These are phyloP conservation scores for Dicyrtomina minuta DNA, from an alignment of 2,888 invertebrate species.

Conservation along the genomic window DNA sequence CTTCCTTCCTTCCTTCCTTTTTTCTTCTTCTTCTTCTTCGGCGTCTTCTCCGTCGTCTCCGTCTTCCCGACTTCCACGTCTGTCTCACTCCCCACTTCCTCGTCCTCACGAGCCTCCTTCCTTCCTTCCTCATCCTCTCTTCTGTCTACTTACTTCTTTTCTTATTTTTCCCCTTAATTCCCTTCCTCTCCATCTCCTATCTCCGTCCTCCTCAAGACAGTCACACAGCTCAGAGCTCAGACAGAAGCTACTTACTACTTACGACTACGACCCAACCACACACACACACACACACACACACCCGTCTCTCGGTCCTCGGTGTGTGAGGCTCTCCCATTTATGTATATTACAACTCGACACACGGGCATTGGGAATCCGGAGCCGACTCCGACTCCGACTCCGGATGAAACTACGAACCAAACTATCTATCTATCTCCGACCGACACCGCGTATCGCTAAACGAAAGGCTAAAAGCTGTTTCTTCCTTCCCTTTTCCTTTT, in stretches of 20 bases:
- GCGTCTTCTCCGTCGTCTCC: not conserved
- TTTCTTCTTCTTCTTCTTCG: constrained; percentile 13
- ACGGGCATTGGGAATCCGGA: not conserved
- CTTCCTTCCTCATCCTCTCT: not conserved
- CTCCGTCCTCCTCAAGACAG: not conserved
- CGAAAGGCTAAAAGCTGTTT: not conserved
- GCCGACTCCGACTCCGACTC: not conserved
- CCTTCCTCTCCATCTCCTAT: not conserved
- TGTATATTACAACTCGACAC: not conserved
- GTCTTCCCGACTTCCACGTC: not conserved
- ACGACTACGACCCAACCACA: not conserved
- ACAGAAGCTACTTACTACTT: not conserved
- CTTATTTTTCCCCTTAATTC: constrained; percentile 3
- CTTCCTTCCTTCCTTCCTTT: not conserved
- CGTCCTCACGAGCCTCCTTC: constrained; percentile 4
- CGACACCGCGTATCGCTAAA: not conserved
- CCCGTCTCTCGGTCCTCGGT: not conserved
- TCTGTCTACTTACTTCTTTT: not conserved
- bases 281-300: too few relatives aligned
- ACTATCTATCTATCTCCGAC: not conserved
- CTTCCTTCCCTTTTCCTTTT: not conserved
- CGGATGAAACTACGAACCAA: not conserved
- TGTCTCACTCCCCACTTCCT: not conserved
- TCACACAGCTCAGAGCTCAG: too few relatives aligned
- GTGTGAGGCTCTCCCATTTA: not conserved